A percentile compares a stretch with the other conserved stretches of the same genome.
These are phyloP conservation scores for Dynastes tityus DNA, from an alignment of 2,888 invertebrate species.

Conservation along the genomic window DNA sequence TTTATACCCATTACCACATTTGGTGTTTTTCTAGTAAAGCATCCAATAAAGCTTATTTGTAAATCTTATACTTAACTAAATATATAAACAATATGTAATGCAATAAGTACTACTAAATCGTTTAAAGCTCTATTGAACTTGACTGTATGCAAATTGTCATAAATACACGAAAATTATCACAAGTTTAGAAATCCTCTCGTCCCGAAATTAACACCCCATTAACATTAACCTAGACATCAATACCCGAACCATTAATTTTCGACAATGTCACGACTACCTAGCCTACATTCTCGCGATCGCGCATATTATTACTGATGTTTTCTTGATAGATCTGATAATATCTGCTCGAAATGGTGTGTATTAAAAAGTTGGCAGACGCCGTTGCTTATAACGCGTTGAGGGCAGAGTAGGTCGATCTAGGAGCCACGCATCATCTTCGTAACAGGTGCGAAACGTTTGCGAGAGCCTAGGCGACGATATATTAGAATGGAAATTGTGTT, in stretches of 20 bases:
- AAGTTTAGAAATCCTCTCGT: background rate
- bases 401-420: background rate
- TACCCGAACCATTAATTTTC: background rate
- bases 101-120: too few relatives aligned
- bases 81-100: too few relatives aligned
- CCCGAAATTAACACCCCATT: constrained; percentile 17
- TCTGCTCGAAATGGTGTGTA: constrained; percentile 47
- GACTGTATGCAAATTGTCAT: too few relatives aligned
- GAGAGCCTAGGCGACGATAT: background rate
- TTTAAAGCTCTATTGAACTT: too few relatives aligned
- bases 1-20: too few relatives aligned
- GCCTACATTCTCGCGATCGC: constrained; percentile 4
- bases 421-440: background rate
- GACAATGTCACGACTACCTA: constrained; percentile 36
- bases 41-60: too few relatives aligned
- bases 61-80: too few relatives aligned
- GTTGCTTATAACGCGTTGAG: background rate
- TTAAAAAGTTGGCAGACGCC: constrained; percentile 45
- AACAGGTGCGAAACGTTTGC: constrained; percentile 12
- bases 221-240: constrained; percentile 45
- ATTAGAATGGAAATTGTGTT: constrained; percentile 1
- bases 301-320: constrained; percentile 19
- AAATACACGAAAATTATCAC: background rate
- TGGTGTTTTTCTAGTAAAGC: too few relatives aligned
- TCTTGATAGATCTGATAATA: constrained; percentile 34